phyloP scores from a whole-genome alignment of 2,113 vertebrate genomes.

The Corynorhinus townsendii region DNA sequence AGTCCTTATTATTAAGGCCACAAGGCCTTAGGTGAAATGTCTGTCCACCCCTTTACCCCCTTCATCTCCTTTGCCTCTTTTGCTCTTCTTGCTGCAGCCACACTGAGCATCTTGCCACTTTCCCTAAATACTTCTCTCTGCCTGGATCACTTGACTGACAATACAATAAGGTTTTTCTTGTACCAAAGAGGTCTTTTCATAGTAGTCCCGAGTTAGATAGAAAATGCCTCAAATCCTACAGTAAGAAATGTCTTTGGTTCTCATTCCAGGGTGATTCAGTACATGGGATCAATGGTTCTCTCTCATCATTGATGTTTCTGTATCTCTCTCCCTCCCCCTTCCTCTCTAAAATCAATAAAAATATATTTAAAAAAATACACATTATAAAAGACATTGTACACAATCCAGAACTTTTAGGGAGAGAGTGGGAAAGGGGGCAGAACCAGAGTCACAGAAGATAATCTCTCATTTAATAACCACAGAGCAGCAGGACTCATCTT shows the following conservation, averaged over 20 bases:
- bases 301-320: too few relatives aligned
- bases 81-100: neutral
- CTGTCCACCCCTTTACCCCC: too few relatives aligned
- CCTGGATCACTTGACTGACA: neutral
- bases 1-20: neutral
- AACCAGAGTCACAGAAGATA: neutral
- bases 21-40: neutral
- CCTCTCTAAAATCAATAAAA: too few relatives aligned
- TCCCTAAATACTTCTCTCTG: neutral
- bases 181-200: neutral
- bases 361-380: neutral
- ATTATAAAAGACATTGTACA: neutral
- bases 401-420: neutral
- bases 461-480: neutral
- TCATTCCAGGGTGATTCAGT: neutral
- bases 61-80: neutral
- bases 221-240: conserved; percentile 8
- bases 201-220: neutral
- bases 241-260: neutral
- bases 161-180: neutral
- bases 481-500: neutral
- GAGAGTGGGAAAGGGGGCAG: neutral
- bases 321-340: too few relatives aligned
- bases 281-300: too few relatives aligned
- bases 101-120: neutral